Percentiles rank a stretch among this genome's conserved stretches.
These are phyloP conservation scores for Phortica okadai DNA, from an alignment of 2,888 invertebrate genomes.

Conservation along the genomic window DNA sequence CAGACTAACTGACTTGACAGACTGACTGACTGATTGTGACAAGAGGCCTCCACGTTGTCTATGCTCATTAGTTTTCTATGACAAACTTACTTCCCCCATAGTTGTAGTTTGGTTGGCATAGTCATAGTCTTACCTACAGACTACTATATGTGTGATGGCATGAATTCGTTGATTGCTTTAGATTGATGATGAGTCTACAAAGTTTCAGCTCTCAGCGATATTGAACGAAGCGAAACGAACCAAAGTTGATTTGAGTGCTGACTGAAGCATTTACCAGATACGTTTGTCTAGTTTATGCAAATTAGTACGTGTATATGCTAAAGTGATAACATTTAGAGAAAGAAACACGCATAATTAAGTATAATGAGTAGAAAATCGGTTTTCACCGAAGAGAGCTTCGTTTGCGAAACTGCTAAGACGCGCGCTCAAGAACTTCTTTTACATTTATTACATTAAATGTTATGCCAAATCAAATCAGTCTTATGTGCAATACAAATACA, in stretches of 20 bases:
- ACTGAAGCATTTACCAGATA: background rate
- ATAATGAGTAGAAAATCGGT: conserved; percentile 49
- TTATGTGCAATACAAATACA: too few species aligned
- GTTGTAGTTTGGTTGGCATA: background rate
- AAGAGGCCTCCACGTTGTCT: background rate
- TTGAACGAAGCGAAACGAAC: background rate
- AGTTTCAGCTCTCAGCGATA: background rate
- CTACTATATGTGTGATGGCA: background rate
- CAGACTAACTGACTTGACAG: background rate
- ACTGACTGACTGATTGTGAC: background rate
- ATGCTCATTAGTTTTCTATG: conserved; percentile 1
- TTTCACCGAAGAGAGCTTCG: background rate
- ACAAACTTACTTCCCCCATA: background rate
- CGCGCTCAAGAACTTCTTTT: background rate
- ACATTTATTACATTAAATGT: too few species aligned
- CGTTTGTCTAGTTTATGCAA: conserved; percentile 44
- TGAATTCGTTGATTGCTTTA: background rate
- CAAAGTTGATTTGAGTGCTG: background rate
- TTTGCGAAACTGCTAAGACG: background rate
- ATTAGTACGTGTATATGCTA: conserved; percentile 23
- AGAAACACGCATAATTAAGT: conserved; percentile 53
- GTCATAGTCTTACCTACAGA: too few species aligned
- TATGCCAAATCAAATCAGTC: too few species aligned
- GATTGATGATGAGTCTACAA: background rate
- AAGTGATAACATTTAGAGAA: conserved; percentile 14